A percentile compares a stretch with the other conserved stretches of the same genome.
These are phyloP conservation scores for Platichthys stellatus DNA, from an alignment of 2,113 vertebrate species.

Conservation along the genomic window DNA sequence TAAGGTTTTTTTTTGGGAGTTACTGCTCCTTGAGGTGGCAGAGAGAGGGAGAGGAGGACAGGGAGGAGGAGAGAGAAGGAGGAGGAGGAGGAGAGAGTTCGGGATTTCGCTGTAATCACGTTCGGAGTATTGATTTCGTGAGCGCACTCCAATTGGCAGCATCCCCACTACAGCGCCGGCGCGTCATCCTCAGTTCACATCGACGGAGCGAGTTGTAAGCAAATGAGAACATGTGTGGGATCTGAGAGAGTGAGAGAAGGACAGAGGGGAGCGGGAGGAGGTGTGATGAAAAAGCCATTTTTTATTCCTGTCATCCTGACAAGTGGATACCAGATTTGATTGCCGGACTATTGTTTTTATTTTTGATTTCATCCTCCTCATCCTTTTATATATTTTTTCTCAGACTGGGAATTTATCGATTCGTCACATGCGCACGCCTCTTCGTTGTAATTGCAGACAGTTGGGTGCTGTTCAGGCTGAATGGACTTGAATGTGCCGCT, in stretches of 20 bases:
- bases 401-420: conserved; percentile 76
- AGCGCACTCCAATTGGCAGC: conserved; percentile 81
- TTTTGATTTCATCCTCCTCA: background rate
- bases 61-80: background rate
- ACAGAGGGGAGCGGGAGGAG: conserved; percentile 43
- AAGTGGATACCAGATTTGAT: conserved; percentile 69
- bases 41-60: conserved; percentile 10
- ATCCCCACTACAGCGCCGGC: conserved; percentile 78
- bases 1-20: background rate
- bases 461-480: conserved; percentile 75
- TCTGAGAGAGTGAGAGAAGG: conserved; percentile 64
- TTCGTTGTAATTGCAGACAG: conserved; percentile 78
- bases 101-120: conserved; percentile 75
- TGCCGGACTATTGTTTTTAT: conserved; percentile 52
- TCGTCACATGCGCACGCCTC: conserved; percentile 79
- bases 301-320: conserved; percentile 43
- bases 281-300: conserved; percentile 62
- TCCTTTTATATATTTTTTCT: background rate
- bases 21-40: conserved; percentile 6
- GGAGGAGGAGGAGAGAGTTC: conserved; percentile 41
- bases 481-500: conserved; percentile 74
- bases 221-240: conserved; percentile 81
- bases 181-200: conserved; percentile 81
- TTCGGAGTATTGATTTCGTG: conserved; percentile 77
- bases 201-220: conserved; percentile 78